A percentile compares a stretch with the other conserved stretches of the same genome.
phyloP scores from a whole-genome alignment of 2,888 invertebrate genomes.

The Ichneumoninae sp. region DNA sequence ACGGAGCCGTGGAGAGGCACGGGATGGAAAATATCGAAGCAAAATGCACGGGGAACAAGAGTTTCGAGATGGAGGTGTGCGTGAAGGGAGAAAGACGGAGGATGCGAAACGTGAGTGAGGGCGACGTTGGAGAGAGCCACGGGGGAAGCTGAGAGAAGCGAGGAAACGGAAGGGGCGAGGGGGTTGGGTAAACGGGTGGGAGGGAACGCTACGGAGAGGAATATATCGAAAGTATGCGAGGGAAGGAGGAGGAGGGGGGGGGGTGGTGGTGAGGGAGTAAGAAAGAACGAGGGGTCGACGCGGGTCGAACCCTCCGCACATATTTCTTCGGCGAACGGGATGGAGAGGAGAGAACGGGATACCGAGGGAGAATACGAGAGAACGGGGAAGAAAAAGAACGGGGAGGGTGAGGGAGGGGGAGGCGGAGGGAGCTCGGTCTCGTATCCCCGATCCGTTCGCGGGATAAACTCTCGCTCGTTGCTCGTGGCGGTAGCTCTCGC shows the following conservation, averaged over 20 bases:
- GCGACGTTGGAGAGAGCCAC: conserved; percentile 7
- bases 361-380: conserved; percentile 37
- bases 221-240: conserved; percentile 11
- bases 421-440: conserved; percentile 58
- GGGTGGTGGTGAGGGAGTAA: conserved; percentile 29
- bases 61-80: conserved; percentile 27
- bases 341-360: conserved; percentile 40
- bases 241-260: conserved; percentile 12
- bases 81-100: conserved; percentile 20
- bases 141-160: conserved; percentile 47
- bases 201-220: conserved; percentile 23
- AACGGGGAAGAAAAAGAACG: conserved; percentile 32
- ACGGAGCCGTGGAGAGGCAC: conserved; percentile 12
- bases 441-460: conserved; percentile 65
- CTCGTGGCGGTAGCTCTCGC: conserved; percentile 37
- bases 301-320: conserved; percentile 67
- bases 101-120: not conserved
- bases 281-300: conserved; percentile 60
- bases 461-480: conserved; percentile 57
- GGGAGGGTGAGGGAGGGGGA: conserved; percentile 29
- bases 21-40: conserved; percentile 40
- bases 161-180: conserved; percentile 16
- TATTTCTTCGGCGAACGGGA: conserved; percentile 68
- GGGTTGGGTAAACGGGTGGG: conserved; percentile 35
- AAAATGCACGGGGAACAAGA: conserved; percentile 39